Base-by-base conservation (phyloP, 2,797 vertebrate species). In the Anguilla marmorata region DNA sequence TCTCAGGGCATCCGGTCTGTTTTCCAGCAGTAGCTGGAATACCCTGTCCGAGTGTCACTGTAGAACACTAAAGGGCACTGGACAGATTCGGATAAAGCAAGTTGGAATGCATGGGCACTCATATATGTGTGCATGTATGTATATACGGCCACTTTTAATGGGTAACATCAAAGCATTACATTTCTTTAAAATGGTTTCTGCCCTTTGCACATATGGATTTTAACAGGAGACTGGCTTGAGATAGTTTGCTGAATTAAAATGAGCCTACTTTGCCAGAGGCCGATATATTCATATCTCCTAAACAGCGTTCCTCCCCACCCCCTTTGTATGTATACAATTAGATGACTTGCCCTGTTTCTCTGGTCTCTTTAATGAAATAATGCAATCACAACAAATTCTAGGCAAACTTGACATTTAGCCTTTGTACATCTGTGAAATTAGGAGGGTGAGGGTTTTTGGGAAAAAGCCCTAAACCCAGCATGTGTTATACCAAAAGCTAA, bases 241-340 rank as follows among this genome's bases (percentile, higher is more conserved):
- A 80, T 66, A 52, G 86, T 60, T 52, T 48, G 72, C 54, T 60
- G 69, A 79, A 87, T 86, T 87, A 96, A 96, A 0, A 97, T 96
- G 90, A 97, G 96, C 86, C 96, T 27, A 95, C 96, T 41, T 92
- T 96, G 97, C 97, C 89, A 91, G 96, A 74, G 95, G 96, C 90
- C 95, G 94, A 90, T 94, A 96, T 93, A 94, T 97, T 92, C 97
- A 97, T 92, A 92, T 97, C 92, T 97, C 94, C 93, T 94, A 93
- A 93, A 96, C 96, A 48, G 96, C 96, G 91, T 95, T 95, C 94
- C 88, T 24, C 50, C 54, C 33, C 58, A 48, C 41, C 79, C 56
- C 45, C 85, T 50, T 63, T 52, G 66, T 88, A 93, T 89, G 88
- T 90, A 88, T 90, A 91, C 92, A 91, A 91, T 84, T 58, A 91